These are phyloP conservation scores for Dipus sagitta DNA, from an alignment of 2,797 vertebrate species.

Conservation along the genomic window DNA sequence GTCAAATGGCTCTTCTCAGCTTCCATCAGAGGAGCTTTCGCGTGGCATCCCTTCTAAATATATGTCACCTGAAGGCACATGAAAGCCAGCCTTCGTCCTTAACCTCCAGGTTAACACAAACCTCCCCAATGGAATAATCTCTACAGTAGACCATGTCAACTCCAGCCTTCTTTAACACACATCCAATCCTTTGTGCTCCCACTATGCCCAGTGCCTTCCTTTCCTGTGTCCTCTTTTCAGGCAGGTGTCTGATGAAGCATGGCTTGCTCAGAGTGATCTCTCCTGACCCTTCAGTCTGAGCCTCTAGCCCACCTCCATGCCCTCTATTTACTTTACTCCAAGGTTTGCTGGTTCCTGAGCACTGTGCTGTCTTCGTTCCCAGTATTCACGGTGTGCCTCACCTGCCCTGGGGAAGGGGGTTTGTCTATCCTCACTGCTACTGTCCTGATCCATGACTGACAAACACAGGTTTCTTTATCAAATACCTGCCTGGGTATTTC, in stretches of 20 bases:
- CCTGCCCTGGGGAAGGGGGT: too few species aligned
- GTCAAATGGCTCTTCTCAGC: too few species aligned
- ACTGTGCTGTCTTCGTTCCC: not conserved
- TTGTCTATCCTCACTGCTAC: too few species aligned
- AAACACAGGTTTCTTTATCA: too few species aligned
- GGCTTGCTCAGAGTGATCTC: not conserved
- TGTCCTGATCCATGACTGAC: not conserved
- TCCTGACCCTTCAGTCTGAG: not conserved
- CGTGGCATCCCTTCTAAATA: too few species aligned
- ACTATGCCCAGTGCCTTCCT: too few species aligned
- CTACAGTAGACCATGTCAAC: not conserved
- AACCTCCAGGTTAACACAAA: not conserved
- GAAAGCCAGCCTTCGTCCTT: not conserved
- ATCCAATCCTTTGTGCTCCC: fast-evolving
- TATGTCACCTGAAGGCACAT: not conserved
- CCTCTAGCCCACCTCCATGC: too few species aligned
- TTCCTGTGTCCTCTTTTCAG: not conserved
- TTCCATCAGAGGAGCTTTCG: too few species aligned
- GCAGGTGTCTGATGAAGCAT: not conserved
- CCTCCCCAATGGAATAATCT: not conserved
- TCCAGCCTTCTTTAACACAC: not conserved
- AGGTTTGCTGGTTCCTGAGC: not conserved
- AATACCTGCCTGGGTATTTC: fast-evolving
- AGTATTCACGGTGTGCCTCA: not conserved
- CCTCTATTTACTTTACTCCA: fast-evolving